Conservation (phyloP, 2,113 vertebrate genomes). For the Stictonetta naevosa region DNA sequence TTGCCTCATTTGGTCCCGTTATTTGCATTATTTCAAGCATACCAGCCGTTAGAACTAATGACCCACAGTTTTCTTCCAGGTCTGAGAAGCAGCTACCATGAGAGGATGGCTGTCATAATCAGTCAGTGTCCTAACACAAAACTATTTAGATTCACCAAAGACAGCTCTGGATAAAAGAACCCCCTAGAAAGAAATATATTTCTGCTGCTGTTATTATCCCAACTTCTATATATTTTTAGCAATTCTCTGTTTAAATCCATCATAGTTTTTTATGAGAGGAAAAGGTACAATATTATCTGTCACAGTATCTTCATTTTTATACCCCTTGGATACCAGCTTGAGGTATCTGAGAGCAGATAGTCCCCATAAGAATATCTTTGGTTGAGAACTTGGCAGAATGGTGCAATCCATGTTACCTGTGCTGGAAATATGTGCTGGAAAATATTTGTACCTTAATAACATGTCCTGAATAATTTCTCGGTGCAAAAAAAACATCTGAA, state of each 20-base stretch:
- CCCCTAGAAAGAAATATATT: background rate
- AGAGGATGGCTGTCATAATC: background rate
- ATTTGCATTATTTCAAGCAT: background rate
- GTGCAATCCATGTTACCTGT: too few species aligned
- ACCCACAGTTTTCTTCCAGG: background rate
- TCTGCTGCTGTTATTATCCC: background rate
- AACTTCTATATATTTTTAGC: background rate
- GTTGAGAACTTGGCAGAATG: background rate
- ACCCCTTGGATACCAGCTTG: background rate
- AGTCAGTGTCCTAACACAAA: background rate
- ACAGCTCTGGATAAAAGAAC: background rate
- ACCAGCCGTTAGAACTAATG: background rate
- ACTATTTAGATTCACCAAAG: background rate
- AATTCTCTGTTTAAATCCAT: background rate
- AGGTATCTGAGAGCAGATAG: background rate
- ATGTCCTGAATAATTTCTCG: background rate
- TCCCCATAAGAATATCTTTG: background rate
- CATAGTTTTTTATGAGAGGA: background rate
- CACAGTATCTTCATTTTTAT: background rate
- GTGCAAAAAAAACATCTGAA: background rate
- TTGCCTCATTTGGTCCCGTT: background rate
- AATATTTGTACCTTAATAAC: background rate
- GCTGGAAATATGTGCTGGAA: background rate
- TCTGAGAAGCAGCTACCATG: background rate
- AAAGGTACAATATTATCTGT: background rate